Evolutionary conservation across 64 coral and sea anemone species (phyloP).

Genomic region (Trachythela sp.): DNA sequence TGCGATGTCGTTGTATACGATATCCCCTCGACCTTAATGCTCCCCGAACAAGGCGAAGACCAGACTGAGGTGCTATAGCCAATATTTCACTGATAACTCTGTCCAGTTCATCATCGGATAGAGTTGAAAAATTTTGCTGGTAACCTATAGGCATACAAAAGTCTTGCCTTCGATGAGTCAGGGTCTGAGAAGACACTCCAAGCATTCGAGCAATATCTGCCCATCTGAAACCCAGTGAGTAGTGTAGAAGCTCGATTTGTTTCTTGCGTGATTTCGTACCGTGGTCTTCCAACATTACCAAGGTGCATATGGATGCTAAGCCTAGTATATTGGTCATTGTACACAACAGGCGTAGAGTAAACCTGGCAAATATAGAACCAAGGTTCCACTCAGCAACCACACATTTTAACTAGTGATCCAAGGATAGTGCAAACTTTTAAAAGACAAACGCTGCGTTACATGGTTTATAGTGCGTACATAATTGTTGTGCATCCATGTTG

Average conservation of each 20-base stretch:
- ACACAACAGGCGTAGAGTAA: too few relatives aligned
- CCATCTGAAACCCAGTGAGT: background rate
- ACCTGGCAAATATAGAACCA: too few relatives aligned
- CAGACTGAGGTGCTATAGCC: constrained; percentile 25
- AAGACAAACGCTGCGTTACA: too few relatives aligned
- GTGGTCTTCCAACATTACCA: constrained; percentile 8
- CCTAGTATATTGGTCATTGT: background rate
- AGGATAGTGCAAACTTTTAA: too few relatives aligned
- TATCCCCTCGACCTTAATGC: constrained; percentile 40
- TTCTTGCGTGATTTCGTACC: background rate
- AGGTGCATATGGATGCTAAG: background rate
- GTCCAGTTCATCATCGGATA: constrained; percentile 47
- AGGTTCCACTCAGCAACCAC: too few relatives aligned
- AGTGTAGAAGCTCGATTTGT: background rate
- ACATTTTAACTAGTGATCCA: too few relatives aligned
- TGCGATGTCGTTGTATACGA: constrained; percentile 8
- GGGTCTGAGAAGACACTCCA: background rate
- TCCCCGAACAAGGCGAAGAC: constrained; percentile 38
- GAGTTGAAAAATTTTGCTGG: constrained; percentile 26
- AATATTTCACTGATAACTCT: constrained; percentile 24
- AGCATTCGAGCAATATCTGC: constrained; percentile 13
- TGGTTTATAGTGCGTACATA: too few relatives aligned
- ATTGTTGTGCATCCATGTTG: too few relatives aligned
- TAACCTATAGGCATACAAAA: constrained; percentile 50
- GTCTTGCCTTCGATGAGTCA: constrained; percentile 35